These are phyloP conservation scores for Rhea pennata DNA, from an alignment of 2,113 vertebrate genomes.

Conservation along the genomic window DNA sequence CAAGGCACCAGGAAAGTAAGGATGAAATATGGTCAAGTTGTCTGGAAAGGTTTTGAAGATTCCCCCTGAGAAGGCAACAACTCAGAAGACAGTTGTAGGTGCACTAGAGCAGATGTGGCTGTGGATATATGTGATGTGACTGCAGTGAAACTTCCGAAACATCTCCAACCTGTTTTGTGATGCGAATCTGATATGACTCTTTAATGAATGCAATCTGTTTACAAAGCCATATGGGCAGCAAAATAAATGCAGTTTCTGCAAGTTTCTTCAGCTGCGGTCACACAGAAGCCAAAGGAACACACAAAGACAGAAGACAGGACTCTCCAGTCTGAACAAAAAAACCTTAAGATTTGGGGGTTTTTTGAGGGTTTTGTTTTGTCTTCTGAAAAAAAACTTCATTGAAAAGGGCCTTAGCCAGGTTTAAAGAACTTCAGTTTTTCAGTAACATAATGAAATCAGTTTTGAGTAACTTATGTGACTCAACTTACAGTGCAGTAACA, in stretches of 20 bases:
- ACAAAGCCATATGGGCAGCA: background rate
- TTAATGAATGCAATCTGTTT: background rate
- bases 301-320: background rate
- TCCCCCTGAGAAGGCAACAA: background rate
- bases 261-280: background rate
- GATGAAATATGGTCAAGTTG: background rate
- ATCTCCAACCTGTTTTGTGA: background rate
- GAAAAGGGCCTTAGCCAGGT: background rate
- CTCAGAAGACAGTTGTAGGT: background rate
- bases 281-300: background rate
- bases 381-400: background rate
- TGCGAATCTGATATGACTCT: background rate
- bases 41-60: background rate
- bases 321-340: background rate
- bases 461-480: background rate
- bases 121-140: background rate
- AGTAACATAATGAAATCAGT: background rate
- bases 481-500: rapidly evolving
- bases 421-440: background rate
- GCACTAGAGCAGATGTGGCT: rapidly evolving
- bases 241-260: background rate
- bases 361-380: background rate
- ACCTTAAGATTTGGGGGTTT: background rate
- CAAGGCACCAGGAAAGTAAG: background rate
- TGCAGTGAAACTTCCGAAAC: background rate